Evolutionary conservation across 2,888 invertebrate genomes (phyloP), one percentile per base, ranked within the genome.

Genomic region (Imbricaverruca yamaguchii): DNA sequence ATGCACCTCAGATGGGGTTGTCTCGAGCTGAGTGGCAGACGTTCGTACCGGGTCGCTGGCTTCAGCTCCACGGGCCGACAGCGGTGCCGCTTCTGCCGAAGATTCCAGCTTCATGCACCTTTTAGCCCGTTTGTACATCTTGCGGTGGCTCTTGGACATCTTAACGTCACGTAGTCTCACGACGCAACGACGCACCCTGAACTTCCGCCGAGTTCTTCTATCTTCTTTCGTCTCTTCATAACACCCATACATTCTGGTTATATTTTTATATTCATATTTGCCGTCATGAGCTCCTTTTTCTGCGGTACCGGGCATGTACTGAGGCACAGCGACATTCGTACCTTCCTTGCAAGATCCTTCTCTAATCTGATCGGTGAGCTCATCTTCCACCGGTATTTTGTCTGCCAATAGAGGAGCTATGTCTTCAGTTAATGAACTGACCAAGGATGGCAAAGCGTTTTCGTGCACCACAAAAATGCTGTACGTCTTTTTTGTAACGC

Each of bases 391-490:
- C 1, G 59, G 59, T 15, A 59, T 13, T 13, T 25, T 25, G n/a
- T 69, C 39, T 7, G 39, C 9, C 7, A 69, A 18, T 10, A 69
- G 25, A 1, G 69, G 69, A 15, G 15, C 69, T 4, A 69, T 69
- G 4, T 69, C 67, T 6, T 67, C 69, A 39, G 39, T 53, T 7
- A 69, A n/a, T 6, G 69, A 15, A 53, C 69, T 69, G 39, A 39
- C 69, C 10, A 69, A 53, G 6, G 39, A 53, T 15, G 69, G 69
- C 13, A 69, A 18, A 9, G 69, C 69, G 53, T 53, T n/a, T 11
- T 69, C 69, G 18, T 39, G 69, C 10, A 69, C 69, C 13, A 69
- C 69, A 18, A 69, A 69, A 53, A 69, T 69, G 69, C 69, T 69
- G 15, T 69, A 69, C 39, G 69, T 69, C 39, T 69, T 69, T 7